Evolutionary conservation across 2,888 invertebrate species (phyloP), one percentile per base, ranked within the genome.

Genomic region (Rhopalosiphum nymphaeae): DNA sequence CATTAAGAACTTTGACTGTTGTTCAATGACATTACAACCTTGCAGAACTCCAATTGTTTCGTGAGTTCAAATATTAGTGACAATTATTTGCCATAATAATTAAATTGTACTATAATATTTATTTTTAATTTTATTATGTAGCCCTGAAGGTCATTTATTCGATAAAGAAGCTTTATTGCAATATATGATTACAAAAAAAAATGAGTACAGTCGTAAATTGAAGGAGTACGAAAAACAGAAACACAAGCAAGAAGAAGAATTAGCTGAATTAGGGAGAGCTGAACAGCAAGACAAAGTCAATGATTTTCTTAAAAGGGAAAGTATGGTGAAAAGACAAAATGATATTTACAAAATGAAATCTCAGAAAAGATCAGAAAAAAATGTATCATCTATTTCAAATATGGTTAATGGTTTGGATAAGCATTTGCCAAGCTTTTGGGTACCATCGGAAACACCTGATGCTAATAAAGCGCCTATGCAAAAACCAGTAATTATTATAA

Each of bases 141-240:
- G 97, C 13, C 97, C 97, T 96, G 98, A 99, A 95, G 99, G 99
- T 0, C 98, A 97, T 96, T 96, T 99, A 26, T 99, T 98, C 96
- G 99, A 99, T 95, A 99, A 99, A 95, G 99, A 99, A 96, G 98
- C 99, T 3, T 98, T 99, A 95, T 96, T 99, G 5, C 98, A 99
- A 95, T 99, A 99, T 95, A 98, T 99, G 94, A 97, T 99, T 49
- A 97, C 98, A 3, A 99, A 99, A 96, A 99, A 99, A 96, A 98
- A 97, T 95, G 99, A 99, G 96, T 98, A 98, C 95, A 97, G 97
- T 25, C 97, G 98, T 89, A 98, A 98, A 96, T 95, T 99, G 95
- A 99, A 99, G 95, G 98, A 98, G 95, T 99, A 97, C 96, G 99
- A 99, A 95, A 98, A 97, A 95, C 97, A 99, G 95, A 97, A 98